Base-by-base conservation (phyloP, 92 coral and sea anemone species). In the Paragorgia papillata region DNA sequence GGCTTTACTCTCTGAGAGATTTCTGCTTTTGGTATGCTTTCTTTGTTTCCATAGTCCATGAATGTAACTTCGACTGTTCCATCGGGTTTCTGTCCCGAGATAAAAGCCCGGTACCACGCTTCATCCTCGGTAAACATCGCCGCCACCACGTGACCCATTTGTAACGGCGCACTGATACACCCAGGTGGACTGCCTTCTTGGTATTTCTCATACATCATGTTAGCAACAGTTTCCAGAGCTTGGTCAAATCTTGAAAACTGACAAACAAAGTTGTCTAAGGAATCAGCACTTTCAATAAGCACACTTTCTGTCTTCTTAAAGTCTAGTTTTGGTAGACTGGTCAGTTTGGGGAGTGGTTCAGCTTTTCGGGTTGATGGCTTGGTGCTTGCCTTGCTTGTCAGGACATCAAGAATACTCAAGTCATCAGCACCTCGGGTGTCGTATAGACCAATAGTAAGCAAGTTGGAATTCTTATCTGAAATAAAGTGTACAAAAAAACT, bases 11-110 rank as follows among this genome's bases (percentile, higher is more conserved):
- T 53, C 19, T 27, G 30, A 18, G 40, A n/a, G 31, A 71, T 15
- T 14, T 53, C 78, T 15, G 19, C 63, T 21, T 2, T 9, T 30
- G 78, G 78, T 49, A 88, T 58, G 8, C 69, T 86, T 57, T 93
- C 97, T 5, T 78, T 67, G 60, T 91, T 93, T 6, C 97, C 97
- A 73, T 93, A 93, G 62, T 93, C 97, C 65, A 93, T 82, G 57
- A 91, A 93, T 15, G 88, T 80, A 26, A 93, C 86, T 7, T 80
- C 75, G 1, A 83, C 80, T 9, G 62, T 66, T 12, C 71, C 86
- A 21, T 49, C 73, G 20, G 81, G 46, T 5, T 70, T 74, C n/a
- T 56, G 66, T 3, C 63, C 78, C 50, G 78, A 51, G 50, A 89
- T 77, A 51, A 76, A 53, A 6, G 93, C 93, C 63, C 93, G 84